Evolutionary conservation across 92 coral and sea anemone genomes (phyloP), one percentile per base, ranked within the genome.

Genomic region (Chrysogorgia sp.): DNA sequence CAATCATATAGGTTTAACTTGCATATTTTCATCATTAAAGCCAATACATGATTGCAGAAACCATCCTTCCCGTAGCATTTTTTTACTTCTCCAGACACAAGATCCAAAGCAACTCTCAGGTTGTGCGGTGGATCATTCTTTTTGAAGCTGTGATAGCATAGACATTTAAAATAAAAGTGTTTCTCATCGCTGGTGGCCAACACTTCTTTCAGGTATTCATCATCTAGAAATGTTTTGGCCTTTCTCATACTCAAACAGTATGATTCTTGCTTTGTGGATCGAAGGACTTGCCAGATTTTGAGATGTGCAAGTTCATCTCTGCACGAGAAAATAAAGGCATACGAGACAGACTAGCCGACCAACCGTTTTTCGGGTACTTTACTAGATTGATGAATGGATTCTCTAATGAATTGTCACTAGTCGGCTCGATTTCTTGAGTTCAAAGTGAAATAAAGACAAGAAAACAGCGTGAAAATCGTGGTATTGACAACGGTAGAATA

Each of bases 151-250:
- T 40, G 76, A 32, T 40, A 32, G 76, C 56, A 41, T 47, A 64
- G 34, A 48, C 57, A 70, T 67, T 87, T 63, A 60, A 83, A 78
- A 52, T 12, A 83, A 69, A 63, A 79, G 49, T 34, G 40, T 17
- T 71, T 30, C 10, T 56, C 55, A 57, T 82, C 86, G 61, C 86
- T 67, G 31, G 87, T 64, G 19, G 80, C 74, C 24, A 9, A 10
- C 49, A 84, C 15, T 31, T 88, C 87, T 43, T 77, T 76, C 21
- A 88, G 70, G 71, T 88, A 68, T 59, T 88, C 82, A 48, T 84
- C 88, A 0, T 81, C 88, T 24, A 88, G 84, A 65, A 88, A 81
- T 32, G 92, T 81, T 58, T 88, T 88, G 30, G 87, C 87, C 71
- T 57, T 80, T 33, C 45, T 68, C 30, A 80, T 32, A 2, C 52